phyloP scores from a whole-genome alignment of 2,888 invertebrate species.

The Scotopteryx bipunctaria region DNA sequence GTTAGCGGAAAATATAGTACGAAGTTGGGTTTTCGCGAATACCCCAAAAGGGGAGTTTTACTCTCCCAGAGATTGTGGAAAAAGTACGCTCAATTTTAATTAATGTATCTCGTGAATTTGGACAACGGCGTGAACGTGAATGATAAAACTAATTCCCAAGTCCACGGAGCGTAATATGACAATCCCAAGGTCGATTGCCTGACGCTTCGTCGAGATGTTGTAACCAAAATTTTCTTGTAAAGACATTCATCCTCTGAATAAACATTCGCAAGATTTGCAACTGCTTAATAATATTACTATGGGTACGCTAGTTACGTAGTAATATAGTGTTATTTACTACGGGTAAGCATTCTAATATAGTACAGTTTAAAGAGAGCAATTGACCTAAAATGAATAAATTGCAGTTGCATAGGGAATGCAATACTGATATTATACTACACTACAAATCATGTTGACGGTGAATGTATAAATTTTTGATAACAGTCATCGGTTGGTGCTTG shows the following conservation, averaged over 20 bases:
- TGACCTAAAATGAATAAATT: neutral
- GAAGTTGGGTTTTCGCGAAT: conserved; percentile 28
- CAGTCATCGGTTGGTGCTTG: neutral
- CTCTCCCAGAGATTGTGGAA: conserved; percentile 25
- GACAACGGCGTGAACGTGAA: conserved; percentile 30
- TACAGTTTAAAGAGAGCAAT: neutral
- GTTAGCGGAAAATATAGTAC: conserved; percentile 40
- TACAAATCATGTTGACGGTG: neutral
- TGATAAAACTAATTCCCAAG: conserved; percentile 33
- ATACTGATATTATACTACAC: neutral
- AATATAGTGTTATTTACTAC: too few species aligned
- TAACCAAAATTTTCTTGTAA: conserved; percentile 2
- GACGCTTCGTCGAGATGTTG: conserved; percentile 4
- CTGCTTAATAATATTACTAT: too few species aligned
- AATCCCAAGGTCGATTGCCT: conserved; percentile 12
- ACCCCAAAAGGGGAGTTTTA: conserved; percentile 27
- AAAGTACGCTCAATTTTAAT: conserved; percentile 38
- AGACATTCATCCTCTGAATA: neutral
- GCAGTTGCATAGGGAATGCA: neutral
- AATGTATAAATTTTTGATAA: neutral
- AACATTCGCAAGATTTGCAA: too few species aligned
- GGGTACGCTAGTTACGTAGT: too few species aligned
- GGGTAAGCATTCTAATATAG: too few species aligned
- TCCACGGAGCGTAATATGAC: conserved; percentile 19
- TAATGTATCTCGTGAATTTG: conserved; percentile 36